Evolutionary conservation across 2,888 invertebrate species (phyloP), one percentile per base, ranked within the genome.

Genomic region (Eupithecia inturbata): DNA sequence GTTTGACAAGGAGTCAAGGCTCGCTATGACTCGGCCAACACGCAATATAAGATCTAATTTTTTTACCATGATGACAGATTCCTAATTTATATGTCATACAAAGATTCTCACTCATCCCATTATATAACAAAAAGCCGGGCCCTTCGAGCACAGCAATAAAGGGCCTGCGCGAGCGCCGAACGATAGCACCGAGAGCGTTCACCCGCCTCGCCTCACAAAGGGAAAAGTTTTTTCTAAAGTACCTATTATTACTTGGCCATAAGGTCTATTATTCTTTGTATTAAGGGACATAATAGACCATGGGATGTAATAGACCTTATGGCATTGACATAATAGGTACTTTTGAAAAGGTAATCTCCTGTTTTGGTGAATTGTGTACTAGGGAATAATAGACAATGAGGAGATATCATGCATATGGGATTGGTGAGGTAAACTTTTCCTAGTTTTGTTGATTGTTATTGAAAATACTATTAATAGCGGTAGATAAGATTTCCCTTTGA

Each of bases 171-270:
- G 84, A 81, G 86, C 92, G 90, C 91, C 84, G 87, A 87, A 90
- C 89, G 91, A 90, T 90, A 91, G 85, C 86, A 57, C 57, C 78
- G 84, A 88, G 92, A 92, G 84, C 92, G 86, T 93, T 92, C 89
- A 92, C 93, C 92, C 83, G 81, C 81, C 81, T 70, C 72, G 63
- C 63, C 57, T n/a, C 68, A 74, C 71, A 69, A 67, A 69, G 49
- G 72, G 67, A 75, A 71, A 71, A 71, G 62, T 62, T 57, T 57
- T 53, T 57, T 57, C 57, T 57, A 57, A 57, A 14, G 14, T 57
- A 26, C 57, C 57, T 57, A 57, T 57, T 57, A 57, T 57, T 57
- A 26, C 57, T 26, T 3, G 26, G 57, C 12, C 14, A 57, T 57
- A 57, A 57, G 26, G 57, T 57, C 57, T 5, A 57, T 57, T 14